phyloP scores from a whole-genome alignment of 1,140 invertebrate genomes.

The Drosophila truncata region DNA sequence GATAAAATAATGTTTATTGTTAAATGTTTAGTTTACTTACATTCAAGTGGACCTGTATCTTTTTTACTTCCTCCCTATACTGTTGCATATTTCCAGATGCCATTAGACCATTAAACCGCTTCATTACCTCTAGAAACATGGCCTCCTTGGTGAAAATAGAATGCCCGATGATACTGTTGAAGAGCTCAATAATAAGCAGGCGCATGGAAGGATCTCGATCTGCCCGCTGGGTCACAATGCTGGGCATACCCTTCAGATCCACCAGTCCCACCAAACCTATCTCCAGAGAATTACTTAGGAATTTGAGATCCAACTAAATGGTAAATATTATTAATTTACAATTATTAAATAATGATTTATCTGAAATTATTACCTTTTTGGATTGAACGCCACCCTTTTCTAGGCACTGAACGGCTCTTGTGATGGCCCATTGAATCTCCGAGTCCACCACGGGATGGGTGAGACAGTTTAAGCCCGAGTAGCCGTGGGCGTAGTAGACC shows the following conservation, averaged over 20 bases:
- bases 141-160: conserved; percentile 74
- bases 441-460: conserved; percentile 86
- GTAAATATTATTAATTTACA: neutral
- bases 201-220: conserved; percentile 48
- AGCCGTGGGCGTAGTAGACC: conserved; percentile 87
- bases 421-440: conserved; percentile 60
- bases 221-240: conserved; percentile 66
- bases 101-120: conserved; percentile 56
- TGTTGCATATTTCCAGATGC: conserved; percentile 24
- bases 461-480: conserved; percentile 89
- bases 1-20: neutral
- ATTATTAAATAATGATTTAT: no score
- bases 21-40: conserved; percentile 26
- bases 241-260: conserved; percentile 71
- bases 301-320: conserved; percentile 54
- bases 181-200: conserved; percentile 56
- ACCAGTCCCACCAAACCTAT: conserved; percentile 51
- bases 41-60: conserved; percentile 47
- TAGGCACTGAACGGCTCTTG: conserved; percentile 60
- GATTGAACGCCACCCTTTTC: conserved; percentile 48
- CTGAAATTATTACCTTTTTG: conserved; percentile 61
- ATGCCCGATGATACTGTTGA: conserved; percentile 66
- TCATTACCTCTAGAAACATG: conserved; percentile 70
- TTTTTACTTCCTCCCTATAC: conserved; percentile 50
- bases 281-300: conserved; percentile 63